Evolutionary conservation across 2,113 vertebrate genomes (phyloP).

Genomic region (Hylia prasina): DNA sequence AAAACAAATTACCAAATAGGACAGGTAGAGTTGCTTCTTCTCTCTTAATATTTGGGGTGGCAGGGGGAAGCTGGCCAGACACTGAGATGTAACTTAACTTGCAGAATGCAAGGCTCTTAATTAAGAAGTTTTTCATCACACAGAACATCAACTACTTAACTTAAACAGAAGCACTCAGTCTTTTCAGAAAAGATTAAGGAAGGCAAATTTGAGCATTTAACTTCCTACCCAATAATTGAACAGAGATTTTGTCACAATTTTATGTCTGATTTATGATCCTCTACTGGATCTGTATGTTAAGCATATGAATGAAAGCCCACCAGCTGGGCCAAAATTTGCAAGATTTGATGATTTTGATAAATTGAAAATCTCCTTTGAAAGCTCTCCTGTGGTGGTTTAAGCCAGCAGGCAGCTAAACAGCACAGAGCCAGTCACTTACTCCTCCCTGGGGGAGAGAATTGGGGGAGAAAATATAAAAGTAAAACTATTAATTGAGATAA

Average conservation of each 20-base stretch:
- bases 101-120: background rate
- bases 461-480: background rate
- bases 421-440: background rate
- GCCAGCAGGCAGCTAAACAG: background rate
- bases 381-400: background rate
- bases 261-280: background rate
- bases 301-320: background rate
- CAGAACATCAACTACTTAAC: background rate
- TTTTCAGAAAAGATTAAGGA: background rate
- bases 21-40: background rate
- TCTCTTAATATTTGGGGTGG: background rate
- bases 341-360: background rate
- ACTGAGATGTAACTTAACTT: background rate
- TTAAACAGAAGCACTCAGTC: background rate
- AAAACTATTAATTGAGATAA: background rate
- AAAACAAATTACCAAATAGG: background rate
- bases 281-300: background rate
- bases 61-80: background rate
- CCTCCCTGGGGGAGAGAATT: background rate
- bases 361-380: background rate
- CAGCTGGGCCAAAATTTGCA: background rate
- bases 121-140: background rate
- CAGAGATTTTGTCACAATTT: background rate
- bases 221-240: background rate
- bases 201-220: background rate